phyloP scores from a whole-genome alignment of 1,140 invertebrate species.

The Listronotus oregonensis region DNA sequence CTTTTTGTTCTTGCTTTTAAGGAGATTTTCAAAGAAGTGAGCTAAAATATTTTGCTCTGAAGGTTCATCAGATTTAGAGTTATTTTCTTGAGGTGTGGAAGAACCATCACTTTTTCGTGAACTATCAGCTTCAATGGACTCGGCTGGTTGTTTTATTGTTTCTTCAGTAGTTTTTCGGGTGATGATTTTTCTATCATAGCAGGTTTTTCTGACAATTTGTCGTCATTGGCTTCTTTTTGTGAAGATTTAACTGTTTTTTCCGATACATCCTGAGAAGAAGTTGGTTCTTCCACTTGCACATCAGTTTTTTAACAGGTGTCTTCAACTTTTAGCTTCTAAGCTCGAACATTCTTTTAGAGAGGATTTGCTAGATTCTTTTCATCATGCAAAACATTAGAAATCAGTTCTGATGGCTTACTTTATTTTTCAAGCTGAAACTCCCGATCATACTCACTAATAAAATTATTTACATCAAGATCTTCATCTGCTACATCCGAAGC shows the following conservation, averaged over 20 bases:
- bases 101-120: slow-evolving; percentile 8
- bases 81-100: slow-evolving; percentile 2
- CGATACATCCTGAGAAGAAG: slow-evolving; percentile 7
- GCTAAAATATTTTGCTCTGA: slow-evolving; percentile 43
- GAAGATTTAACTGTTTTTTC: too few relatives aligned
- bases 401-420: not conserved
- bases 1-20: slow-evolving; percentile 43
- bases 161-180: not conserved
- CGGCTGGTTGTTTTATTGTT: not conserved
- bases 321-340: slow-evolving; percentile 1
- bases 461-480: slow-evolving; percentile 3
- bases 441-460: slow-evolving; percentile 30
- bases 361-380: not conserved
- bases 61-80: slow-evolving; percentile 22
- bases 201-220: too few relatives aligned
- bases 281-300: slow-evolving; percentile 2
- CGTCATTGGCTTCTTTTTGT: too few relatives aligned
- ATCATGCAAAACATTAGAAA: not conserved
- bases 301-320: not conserved
- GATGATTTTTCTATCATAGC: not conserved
- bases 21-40: slow-evolving; percentile 45
- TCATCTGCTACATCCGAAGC: not conserved
- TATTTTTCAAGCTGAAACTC: slow-evolving; percentile 13
- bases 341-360: too few relatives aligned
- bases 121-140: slow-evolving; percentile 5